Conservation (phyloP, 2,888 invertebrate species). For the Clanis bilineata region DNA sequence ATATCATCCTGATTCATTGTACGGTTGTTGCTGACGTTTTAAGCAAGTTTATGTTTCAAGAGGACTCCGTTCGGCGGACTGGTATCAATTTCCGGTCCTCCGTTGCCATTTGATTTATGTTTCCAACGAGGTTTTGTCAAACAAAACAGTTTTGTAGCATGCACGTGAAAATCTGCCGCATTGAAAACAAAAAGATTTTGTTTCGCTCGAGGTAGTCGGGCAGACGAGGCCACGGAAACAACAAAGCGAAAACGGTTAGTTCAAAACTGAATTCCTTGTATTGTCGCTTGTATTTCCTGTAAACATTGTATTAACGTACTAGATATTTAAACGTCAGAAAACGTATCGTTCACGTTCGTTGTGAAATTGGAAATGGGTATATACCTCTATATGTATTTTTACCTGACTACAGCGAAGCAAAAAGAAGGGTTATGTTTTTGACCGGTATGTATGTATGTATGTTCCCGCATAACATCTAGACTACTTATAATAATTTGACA, state of each 20-base stretch:
- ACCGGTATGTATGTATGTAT: too few species aligned
- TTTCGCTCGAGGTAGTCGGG: conserved; percentile 18
- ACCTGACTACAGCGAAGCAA: too few species aligned
- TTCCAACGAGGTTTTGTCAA: conserved; percentile 53
- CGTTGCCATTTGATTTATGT: conserved; percentile 69
- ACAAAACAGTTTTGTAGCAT: conserved; percentile 27
- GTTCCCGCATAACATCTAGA: too few species aligned
- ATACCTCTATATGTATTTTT: neutral
- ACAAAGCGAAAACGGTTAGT: conserved; percentile 15
- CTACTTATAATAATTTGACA: too few species aligned
- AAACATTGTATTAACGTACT: neutral
- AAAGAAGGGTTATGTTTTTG: too few species aligned
- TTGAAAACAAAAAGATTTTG: conserved; percentile 21
- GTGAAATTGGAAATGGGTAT: neutral
- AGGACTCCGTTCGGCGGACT: conserved; percentile 53
- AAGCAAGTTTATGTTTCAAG: conserved; percentile 41
- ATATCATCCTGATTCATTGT: conserved; percentile 15
- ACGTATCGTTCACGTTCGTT: neutral
- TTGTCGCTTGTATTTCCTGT: conserved; percentile 2
- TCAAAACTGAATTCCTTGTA: conserved; percentile 1
- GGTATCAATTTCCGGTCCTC: conserved; percentile 73
- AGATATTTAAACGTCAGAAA: neutral
- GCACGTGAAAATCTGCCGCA: conserved; percentile 27
- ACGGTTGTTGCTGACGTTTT: conserved; percentile 18
- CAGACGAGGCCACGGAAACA: conserved; percentile 14